Evolutionary conservation across 1,140 invertebrate genomes (phyloP), one percentile per base, ranked within the genome.

Genomic region (Pseudomyrmex cubaensis): DNA sequence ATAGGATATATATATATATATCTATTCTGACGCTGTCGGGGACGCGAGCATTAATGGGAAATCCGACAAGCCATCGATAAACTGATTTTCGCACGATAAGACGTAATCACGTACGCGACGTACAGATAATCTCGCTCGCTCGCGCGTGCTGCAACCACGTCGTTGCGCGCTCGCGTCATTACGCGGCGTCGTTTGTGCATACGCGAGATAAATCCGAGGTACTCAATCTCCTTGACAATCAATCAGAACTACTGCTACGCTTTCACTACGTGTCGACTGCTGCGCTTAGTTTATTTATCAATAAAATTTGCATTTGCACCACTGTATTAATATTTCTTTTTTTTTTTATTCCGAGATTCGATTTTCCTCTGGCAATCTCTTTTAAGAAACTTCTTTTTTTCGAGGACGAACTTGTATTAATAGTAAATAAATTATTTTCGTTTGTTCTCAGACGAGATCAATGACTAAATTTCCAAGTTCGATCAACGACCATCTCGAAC

Each of bases 171-270:
- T 17, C 63, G 54, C 72, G 67, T 87, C 85, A 84, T 87, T 87
- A 87, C 35, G 44, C 35, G 35, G 25, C 57, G 64, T 57, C 64
- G 66, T 83, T 57, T 52, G 78, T 70, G 57, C 50, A 57, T 72
- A 66, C 12, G 73, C 22, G 73, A 84, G 80, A 87, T 87, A 78
- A 82, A 87, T 87, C 66, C 46, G 15, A 66, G 86, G 77, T 83
- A 83, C 80, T 87, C 80, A 84, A 87, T 87, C 85, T 86, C 61
- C 85, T 52, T 52, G 73, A 69, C 86, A 72, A 87, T 87, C 80
- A 87, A 87, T 87, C 86, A 87, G 25, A 63, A 87, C 73, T 62
- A 61, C 85, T 70, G 85, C 72, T 74, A 77, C 80, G 80, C 85
- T 87, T 87, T 87, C 86, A 77, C 85, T 72, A 48, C 5, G 75